These are phyloP conservation scores for Theonella swinhoei DNA, from an alignment of 37 sponge, comb jelly and placozoan species.

Conservation along the genomic window DNA sequence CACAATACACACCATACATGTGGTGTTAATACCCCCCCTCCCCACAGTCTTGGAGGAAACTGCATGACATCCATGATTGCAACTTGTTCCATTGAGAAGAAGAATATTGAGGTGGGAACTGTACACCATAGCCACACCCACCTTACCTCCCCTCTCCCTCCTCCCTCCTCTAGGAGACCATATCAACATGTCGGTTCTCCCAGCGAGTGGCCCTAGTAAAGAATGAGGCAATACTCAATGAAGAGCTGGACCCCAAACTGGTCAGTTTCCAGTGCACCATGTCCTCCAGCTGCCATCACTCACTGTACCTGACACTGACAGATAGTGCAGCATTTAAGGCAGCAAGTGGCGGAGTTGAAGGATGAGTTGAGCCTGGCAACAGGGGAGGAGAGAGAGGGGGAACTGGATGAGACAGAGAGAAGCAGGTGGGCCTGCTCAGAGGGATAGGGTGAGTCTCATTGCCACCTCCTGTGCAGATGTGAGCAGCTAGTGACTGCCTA, in stretches of 20 bases:
- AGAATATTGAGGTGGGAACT: conserved; percentile 84
- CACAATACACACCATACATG: too few species aligned
- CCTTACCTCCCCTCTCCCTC: neutral
- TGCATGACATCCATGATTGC: conserved; percentile 99
- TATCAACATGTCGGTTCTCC: conserved; percentile 97
- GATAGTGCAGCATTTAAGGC: conserved; percentile 86
- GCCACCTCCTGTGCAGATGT: conserved; percentile 56
- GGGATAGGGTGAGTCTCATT: neutral
- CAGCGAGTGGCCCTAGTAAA: conserved; percentile 97
- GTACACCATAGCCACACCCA: neutral
- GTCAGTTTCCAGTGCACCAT: conserved; percentile 15
- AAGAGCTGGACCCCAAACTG: conserved; percentile 96
- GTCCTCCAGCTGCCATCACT: neutral
- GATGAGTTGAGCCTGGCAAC: conserved; percentile 88
- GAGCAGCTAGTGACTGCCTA: conserved; percentile 69
- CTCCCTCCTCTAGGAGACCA: conserved; percentile 74
- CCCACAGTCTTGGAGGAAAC: conserved; percentile 94
- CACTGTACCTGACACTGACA: neutral
- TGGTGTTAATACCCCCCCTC: neutral
- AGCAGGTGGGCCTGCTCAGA: conserved; percentile 55
- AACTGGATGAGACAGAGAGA: conserved; percentile 78
- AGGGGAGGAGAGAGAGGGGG: conserved; percentile 87
- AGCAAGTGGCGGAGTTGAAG: conserved; percentile 85
- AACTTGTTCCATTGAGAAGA: conserved; percentile 94
- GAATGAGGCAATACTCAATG: conserved; percentile 95